These are phyloP conservation scores for Stenodera caucasica DNA, from an alignment of 2,888 invertebrate species.

Conservation along the genomic window DNA sequence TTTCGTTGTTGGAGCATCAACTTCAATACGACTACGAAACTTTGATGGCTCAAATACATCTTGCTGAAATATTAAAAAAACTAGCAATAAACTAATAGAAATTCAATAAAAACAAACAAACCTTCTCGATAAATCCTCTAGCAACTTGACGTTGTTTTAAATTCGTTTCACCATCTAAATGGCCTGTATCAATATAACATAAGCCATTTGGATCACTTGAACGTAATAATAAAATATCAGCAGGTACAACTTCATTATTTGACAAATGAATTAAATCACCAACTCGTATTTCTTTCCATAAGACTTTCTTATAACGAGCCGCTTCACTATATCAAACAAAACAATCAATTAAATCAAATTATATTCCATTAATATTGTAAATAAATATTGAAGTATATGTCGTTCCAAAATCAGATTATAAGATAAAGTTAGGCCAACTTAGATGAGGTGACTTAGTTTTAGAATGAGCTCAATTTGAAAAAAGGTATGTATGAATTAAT, in stretches of 20 bases:
- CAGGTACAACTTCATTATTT: constrained; percentile 95
- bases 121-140: constrained; percentile 74
- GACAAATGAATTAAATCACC: constrained; percentile 95
- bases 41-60: constrained; percentile 75
- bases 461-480: too few species aligned
- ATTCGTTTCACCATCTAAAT: constrained; percentile 95
- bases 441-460: too few species aligned
- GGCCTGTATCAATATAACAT: constrained; percentile 94
- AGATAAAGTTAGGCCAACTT: too few species aligned
- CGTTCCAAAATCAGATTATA: too few species aligned
- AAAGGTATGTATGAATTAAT: too few species aligned
- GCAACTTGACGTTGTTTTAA: constrained; percentile 88
- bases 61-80: constrained; percentile 58
- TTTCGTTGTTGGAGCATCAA: constrained; percentile 93
- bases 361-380: neutral
- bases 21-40: constrained; percentile 84
- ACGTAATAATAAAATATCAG: constrained; percentile 87
- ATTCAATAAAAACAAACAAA: constrained; percentile 41
- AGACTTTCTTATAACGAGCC: constrained; percentile 78
- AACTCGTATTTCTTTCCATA: constrained; percentile 89
- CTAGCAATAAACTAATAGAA: constrained; percentile 18
- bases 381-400: too few species aligned
- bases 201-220: constrained; percentile 87
- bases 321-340: constrained; percentile 62
- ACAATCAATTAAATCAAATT: constrained; percentile 9